A percentile compares a stretch with the other conserved stretches of the same genome.
Conservation (phyloP, 1,140 invertebrate genomes). For the Chelonus insularis region DNA sequence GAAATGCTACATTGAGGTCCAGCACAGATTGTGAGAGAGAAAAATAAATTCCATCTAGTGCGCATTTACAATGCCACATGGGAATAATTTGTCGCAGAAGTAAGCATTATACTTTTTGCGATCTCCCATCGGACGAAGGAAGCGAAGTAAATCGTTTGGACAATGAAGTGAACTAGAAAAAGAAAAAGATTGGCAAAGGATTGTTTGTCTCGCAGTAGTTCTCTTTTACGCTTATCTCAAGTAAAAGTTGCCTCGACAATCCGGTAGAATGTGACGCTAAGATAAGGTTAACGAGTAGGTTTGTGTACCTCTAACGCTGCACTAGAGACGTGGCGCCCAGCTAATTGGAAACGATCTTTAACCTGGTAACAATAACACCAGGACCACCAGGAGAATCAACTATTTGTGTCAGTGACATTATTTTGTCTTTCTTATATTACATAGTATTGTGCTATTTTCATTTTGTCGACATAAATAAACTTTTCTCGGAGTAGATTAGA, state of each 20-base stretch:
- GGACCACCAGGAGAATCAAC: not conserved
- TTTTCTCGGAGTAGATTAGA: conserved; percentile 1
- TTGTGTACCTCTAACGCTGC: conserved; percentile 19
- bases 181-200: conserved; percentile 8
- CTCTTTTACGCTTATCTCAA: conserved; percentile 23
- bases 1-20: not conserved
- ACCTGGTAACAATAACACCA: not conserved
- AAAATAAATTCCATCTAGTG: conserved; percentile 7
- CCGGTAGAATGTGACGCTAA: conserved; percentile 16
- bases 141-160: conserved; percentile 10
- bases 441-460: not conserved
- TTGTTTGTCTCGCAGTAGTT: conserved; percentile 18
- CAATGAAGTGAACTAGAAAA: conserved; percentile 14
- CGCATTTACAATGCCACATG: conserved; percentile 11
- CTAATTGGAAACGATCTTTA: conserved; percentile 28
- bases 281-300: conserved; percentile 32
- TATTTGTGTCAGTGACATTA: not conserved
- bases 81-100: conserved; percentile 21
- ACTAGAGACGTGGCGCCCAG: conserved; percentile 14
- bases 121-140: not conserved
- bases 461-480: not conserved
- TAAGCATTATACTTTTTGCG: conserved; percentile 10
- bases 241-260: conserved; percentile 31
- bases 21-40: not conserved
- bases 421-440: not conserved